Evolutionary conservation across 1,140 invertebrate species (phyloP), one percentile per base, ranked within the genome.

Genomic region (Cyrtorhinus lividipennis): DNA sequence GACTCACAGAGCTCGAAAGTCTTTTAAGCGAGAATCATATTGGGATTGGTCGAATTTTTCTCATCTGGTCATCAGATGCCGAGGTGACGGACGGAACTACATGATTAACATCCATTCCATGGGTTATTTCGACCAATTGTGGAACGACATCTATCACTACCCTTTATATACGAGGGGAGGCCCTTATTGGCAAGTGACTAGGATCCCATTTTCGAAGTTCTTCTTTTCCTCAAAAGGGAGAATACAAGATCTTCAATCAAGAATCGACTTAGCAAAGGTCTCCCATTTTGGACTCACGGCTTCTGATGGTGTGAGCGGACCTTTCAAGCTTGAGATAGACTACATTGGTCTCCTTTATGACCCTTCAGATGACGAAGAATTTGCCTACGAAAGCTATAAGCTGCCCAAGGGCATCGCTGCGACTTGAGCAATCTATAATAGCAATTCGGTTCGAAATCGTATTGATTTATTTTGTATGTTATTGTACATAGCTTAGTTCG

Each of bases 201-300:
- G 88, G 85, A 91, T 98, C 70, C 95, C 95, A 20, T 95, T 98
- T 77, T 93, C 92, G 2, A 95, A 94, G 74, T 98, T 98, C 73
- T 82, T 90, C 61, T 74, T 92, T 15, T 76, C 79, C 3, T 83
- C 81, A 15, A 92, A 92, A 78, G 94, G 93, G 2, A 73, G 84
- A n/a, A 72, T 95, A 46, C 91, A 95, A 75, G 91, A 95, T 73
- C 78, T 76, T 23, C 94, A 96, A 72, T 67, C 62, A 15, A 69
- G 77, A 12, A 71, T 95, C 22, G 72, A 74, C 0, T 66, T 82
- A 18, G 67, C 81, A 59, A 75, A 70, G 68, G 73, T 96, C 1
- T 79, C 79, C 0, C 80, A 80, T 71, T 80, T 97, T 71, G 87
- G 91, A n/a, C 86, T 98, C 48, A 83, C 89, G 0, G 75, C 85